Evolutionary conservation across 2,797 vertebrate species (phyloP).

Genomic region (Mormyrus proboscirostris): DNA sequence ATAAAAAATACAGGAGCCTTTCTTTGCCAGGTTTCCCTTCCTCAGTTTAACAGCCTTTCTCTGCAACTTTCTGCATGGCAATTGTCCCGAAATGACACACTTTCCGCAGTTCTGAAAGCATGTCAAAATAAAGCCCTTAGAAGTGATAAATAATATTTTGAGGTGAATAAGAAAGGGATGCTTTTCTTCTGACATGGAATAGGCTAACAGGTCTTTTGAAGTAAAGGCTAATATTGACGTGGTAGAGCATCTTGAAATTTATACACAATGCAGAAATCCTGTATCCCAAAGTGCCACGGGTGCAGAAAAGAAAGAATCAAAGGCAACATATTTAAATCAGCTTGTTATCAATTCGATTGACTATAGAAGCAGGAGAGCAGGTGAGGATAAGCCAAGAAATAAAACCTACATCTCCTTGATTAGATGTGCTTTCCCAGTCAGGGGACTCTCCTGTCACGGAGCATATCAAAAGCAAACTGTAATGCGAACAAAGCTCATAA

Average conservation of each 20-base stretch:
- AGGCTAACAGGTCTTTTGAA: not conserved
- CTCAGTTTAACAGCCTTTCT: slow-evolving; percentile 34
- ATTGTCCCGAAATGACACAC: slow-evolving; percentile 34
- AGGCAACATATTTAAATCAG: slow-evolving; percentile 2
- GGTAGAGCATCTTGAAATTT: slow-evolving; percentile 50
- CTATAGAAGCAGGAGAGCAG: not conserved
- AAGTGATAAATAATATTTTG: slow-evolving; percentile 42
- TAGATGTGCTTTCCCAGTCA: not conserved
- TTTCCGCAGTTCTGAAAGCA: slow-evolving; percentile 38
- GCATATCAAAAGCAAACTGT: not conserved
- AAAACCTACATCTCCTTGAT: not conserved
- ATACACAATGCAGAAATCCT: slow-evolving; percentile 59
- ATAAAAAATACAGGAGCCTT: slow-evolving; percentile 63
- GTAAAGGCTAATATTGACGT: slow-evolving; percentile 55
- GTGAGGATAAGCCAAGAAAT: not conserved
- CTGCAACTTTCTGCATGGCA: slow-evolving; percentile 39
- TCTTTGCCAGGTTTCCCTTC: slow-evolving; percentile 48
- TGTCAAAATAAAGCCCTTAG: slow-evolving; percentile 7
- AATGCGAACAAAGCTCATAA: not conserved
- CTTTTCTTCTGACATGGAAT: slow-evolving; percentile 47
- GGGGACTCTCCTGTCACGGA: not conserved
- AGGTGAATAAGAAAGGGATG: slow-evolving; percentile 50
- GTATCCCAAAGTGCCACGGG: slow-evolving; percentile 14
- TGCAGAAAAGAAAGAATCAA: not conserved
- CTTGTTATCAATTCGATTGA: slow-evolving; percentile 3